phyloP scores from a whole-genome alignment of 2,113 vertebrate genomes.

The Alaudala cheleensis region DNA sequence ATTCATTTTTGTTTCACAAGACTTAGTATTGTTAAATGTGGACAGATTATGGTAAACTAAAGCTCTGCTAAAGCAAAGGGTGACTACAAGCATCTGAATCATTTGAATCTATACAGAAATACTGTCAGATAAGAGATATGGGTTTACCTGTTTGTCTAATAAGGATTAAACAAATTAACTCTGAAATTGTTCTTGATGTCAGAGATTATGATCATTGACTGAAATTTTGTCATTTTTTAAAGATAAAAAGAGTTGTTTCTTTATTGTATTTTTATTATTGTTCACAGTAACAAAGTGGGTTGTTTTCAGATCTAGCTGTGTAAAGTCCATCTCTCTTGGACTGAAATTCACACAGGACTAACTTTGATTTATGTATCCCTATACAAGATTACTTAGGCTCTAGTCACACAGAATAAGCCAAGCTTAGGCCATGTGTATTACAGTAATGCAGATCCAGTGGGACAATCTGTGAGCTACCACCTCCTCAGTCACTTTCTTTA shows the following conservation, averaged over 20 bases:
- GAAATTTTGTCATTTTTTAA: background rate
- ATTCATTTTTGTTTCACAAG: background rate
- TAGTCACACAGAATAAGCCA: background rate
- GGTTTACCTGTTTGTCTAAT: background rate
- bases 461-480: background rate
- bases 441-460: background rate
- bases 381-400: background rate
- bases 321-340: background rate
- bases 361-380: background rate
- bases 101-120: background rate
- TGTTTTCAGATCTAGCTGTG: background rate
- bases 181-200: background rate
- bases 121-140: background rate
- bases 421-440: background rate
- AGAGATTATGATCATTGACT: background rate
- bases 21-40: background rate
- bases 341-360: background rate
- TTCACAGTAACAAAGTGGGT: background rate
- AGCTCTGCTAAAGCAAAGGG: background rate
- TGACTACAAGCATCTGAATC: background rate
- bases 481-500: background rate
- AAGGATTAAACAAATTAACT: background rate
- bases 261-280: background rate
- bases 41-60: background rate
- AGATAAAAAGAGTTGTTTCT: background rate